Conservation (phyloP, 2,797 vertebrate genomes). For the Oreochromis grahami region DNA sequence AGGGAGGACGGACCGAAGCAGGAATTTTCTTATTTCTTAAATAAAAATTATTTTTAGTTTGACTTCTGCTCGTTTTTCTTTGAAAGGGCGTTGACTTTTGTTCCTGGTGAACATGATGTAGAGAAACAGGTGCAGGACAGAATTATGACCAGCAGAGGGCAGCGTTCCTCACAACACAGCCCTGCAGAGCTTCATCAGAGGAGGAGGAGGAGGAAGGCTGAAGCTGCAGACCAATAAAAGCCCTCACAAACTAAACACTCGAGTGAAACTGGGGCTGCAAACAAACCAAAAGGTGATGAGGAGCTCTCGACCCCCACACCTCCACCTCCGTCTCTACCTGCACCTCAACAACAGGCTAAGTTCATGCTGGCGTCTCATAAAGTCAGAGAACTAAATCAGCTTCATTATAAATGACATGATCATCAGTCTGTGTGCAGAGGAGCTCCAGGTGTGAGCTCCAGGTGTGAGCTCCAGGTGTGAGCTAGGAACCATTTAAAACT, state of each 20-base stretch:
- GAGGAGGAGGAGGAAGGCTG: not conserved
- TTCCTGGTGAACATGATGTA: not conserved
- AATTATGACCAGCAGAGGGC: not conserved
- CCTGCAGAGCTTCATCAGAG: rapidly evolving
- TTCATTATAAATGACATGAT: not conserved
- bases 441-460: rapidly evolving
- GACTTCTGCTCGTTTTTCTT: not conserved
- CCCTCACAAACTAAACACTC: not conserved
- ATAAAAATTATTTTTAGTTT: not conserved
- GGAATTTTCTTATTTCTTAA: rapidly evolving
- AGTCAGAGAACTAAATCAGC: not conserved
- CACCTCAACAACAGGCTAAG: not conserved
- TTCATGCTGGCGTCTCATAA: not conserved
- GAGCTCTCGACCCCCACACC: not conserved
- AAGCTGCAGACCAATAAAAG: not conserved
- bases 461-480: rapidly evolving
- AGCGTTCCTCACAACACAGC: not conserved
- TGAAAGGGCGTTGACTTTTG: not conserved
- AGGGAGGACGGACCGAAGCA: not conserved
- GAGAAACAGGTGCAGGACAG: not conserved
- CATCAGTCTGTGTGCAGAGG: not conserved
- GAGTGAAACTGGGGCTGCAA: not conserved
- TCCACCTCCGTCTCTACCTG: not conserved
- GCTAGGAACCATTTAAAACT: not conserved
- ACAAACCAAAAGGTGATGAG: not conserved